These are phyloP conservation scores for Melanotaenia pygmaea DNA, from an alignment of 2,797 vertebrate species.

Conservation along the genomic window DNA sequence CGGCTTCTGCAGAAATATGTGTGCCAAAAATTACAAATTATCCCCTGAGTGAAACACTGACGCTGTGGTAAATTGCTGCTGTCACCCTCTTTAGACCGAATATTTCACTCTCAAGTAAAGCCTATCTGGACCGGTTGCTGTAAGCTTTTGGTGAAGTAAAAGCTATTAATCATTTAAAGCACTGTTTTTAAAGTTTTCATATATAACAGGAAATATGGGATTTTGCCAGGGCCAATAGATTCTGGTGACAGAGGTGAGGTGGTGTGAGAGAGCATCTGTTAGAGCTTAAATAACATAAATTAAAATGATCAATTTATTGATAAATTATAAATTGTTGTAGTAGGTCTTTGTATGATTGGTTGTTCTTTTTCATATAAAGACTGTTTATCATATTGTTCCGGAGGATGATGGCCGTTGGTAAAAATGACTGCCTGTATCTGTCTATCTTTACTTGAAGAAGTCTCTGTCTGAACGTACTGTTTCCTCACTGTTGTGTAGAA, in stretches of 20 bases:
- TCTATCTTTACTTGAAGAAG: too few relatives aligned
- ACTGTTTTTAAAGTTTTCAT: constrained; percentile 23
- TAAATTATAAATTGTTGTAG: too few relatives aligned
- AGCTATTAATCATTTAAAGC: constrained; percentile 34
- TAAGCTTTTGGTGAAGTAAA: constrained; percentile 38
- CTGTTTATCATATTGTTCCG: too few relatives aligned
- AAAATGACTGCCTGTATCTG: neutral
- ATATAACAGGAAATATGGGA: constrained; percentile 21
- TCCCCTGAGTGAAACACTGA: constrained; percentile 42
- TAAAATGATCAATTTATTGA: too few relatives aligned
- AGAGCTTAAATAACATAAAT: neutral
- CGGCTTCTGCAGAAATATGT: constrained; percentile 33
- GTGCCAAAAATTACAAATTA: constrained; percentile 47
- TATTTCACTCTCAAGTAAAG: constrained; percentile 38
- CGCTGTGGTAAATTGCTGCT: constrained; percentile 45
- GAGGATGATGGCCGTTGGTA: too few relatives aligned
- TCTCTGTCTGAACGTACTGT: too few relatives aligned
- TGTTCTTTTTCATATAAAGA: too few relatives aligned
- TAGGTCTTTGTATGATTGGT: too few relatives aligned
- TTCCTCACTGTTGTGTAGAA: too few relatives aligned
- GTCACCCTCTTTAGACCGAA: constrained; percentile 47
- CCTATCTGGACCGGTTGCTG: constrained; percentile 2
- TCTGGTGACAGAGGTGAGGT: constrained; percentile 16
- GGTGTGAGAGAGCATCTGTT: neutral
- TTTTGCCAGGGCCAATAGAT: constrained; percentile 20